Evolutionary conservation across 2,113 vertebrate species (phyloP).

Genomic region (Geococcyx californianus): DNA sequence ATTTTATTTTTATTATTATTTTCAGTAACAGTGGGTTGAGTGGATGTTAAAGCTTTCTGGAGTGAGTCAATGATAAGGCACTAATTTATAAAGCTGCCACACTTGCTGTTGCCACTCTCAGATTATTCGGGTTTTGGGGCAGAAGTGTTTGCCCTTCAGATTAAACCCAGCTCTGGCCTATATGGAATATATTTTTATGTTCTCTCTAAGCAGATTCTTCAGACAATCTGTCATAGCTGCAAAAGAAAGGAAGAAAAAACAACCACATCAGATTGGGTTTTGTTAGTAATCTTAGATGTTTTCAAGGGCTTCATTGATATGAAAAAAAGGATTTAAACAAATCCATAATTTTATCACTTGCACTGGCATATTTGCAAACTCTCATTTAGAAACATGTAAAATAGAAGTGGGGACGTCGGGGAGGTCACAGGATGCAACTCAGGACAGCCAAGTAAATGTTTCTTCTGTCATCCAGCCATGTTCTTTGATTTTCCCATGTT

Average conservation of each 20-base stretch:
- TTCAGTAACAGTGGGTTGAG: background rate
- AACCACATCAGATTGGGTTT: background rate
- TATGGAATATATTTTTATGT: background rate
- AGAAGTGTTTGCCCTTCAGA: background rate
- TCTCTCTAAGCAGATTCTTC: background rate
- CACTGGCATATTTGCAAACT: background rate
- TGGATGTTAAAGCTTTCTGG: background rate
- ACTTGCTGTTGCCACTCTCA: background rate
- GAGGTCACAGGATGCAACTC: background rate
- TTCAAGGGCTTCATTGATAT: background rate
- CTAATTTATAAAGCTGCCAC: background rate
- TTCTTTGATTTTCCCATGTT: background rate
- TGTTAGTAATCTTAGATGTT: slow-evolving; percentile 1
- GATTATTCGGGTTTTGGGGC: background rate
- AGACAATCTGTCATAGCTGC: background rate
- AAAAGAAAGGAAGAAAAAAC: background rate
- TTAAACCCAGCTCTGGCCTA: background rate
- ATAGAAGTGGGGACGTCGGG: background rate
- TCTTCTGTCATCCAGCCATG: background rate
- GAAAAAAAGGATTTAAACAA: slow-evolving; percentile 4
- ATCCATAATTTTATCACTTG: background rate
- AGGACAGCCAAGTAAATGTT: background rate
- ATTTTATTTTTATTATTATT: background rate
- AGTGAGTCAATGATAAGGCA: background rate
- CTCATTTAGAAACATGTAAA: background rate